These are phyloP conservation scores for Ptychoptera contaminata DNA, from an alignment of 2,888 invertebrate genomes.

Conservation along the genomic window DNA sequence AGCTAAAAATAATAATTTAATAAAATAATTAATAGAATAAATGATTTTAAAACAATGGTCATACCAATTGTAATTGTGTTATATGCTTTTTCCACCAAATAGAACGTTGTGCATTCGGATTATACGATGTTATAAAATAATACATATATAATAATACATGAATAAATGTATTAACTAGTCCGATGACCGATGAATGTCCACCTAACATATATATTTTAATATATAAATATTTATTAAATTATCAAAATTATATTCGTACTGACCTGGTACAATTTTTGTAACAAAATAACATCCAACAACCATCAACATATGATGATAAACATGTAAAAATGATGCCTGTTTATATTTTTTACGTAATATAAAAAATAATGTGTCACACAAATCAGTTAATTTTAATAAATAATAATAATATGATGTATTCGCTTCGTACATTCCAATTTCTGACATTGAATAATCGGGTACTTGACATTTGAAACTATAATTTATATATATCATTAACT, in stretches of 20 bases:
- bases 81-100: constrained; percentile 76
- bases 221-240: neutral
- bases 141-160: constrained; percentile 72
- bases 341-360: constrained; percentile 49
- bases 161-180: constrained; percentile 55
- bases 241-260: constrained; percentile 5
- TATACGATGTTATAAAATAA: constrained; percentile 58
- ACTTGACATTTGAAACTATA: neutral
- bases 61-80: constrained; percentile 64
- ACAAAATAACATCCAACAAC: constrained; percentile 41
- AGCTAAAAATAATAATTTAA: constrained; percentile 27
- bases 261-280: constrained; percentile 40
- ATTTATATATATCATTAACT: neutral
- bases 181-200: constrained; percentile 48
- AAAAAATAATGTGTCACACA: constrained; percentile 53
- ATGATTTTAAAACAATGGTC: neutral
- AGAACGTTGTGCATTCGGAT: constrained; percentile 50
- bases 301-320: constrained; percentile 61
- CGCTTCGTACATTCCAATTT: neutral
- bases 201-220: constrained; percentile 27
- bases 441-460: neutral
- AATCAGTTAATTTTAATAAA: constrained; percentile 43
- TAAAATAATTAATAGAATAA: neutral
- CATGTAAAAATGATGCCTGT: constrained; percentile 50
- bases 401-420: constrained; percentile 37